Conservation (phyloP, 1,140 invertebrate genomes). For the Macrobrachium rosenbergii region DNA sequence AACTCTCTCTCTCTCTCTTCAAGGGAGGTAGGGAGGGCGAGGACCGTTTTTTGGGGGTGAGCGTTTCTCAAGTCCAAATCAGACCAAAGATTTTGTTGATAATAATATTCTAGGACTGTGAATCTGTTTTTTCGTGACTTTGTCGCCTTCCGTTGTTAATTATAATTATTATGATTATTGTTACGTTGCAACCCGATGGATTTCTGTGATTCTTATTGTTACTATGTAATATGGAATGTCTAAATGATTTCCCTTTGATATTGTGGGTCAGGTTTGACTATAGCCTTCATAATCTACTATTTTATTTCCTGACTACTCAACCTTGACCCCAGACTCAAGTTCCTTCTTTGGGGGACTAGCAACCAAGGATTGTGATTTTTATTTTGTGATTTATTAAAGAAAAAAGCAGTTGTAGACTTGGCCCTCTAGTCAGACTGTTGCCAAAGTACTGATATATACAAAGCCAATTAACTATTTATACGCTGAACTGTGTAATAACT, state of each 20-base stretch:
- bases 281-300: conserved; percentile 32
- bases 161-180: conserved; percentile 1
- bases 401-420: conserved; percentile 49
- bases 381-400: conserved; percentile 2
- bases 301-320: background rate
- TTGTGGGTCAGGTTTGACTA: conserved; percentile 32
- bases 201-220: conserved; percentile 60
- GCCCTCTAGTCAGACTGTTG: conserved; percentile 62
- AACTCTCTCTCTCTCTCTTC: no score
- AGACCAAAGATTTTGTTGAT: conserved; percentile 63
- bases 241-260: conserved; percentile 38
- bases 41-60: background rate
- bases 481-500: conserved; percentile 36
- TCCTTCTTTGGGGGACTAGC: background rate
- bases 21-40: no score
- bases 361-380: conserved; percentile 4
- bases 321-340: no score
- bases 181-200: conserved; percentile 46
- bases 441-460: conserved; percentile 57
- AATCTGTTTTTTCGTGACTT: conserved; percentile 35
- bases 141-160: no score
- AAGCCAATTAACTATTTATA: conserved; percentile 35
- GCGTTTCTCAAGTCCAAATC: conserved; percentile 31
- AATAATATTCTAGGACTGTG: conserved; percentile 48
- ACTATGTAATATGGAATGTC: conserved; percentile 39